phyloP scores from a whole-genome alignment of 2,113 vertebrate genomes.

The Xenotilapia caudafasciata region DNA sequence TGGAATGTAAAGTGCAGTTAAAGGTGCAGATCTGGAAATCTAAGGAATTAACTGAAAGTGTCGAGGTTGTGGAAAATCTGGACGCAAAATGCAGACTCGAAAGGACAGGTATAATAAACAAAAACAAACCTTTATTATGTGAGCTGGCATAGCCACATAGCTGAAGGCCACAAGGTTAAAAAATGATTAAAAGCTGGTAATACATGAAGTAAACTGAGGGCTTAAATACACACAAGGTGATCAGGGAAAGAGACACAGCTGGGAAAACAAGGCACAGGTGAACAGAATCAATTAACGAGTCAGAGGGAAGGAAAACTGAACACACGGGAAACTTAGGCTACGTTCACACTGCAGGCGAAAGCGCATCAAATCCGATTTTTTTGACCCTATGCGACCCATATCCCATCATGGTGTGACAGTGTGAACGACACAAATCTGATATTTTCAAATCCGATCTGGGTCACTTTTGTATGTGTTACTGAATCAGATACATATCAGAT shows the following conservation, averaged over 20 bases:
- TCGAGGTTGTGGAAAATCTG: background rate
- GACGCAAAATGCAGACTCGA: background rate
- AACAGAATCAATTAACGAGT: rapidly evolving
- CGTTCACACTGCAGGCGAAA: rapidly evolving
- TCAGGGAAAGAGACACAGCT: background rate
- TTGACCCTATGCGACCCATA: background rate
- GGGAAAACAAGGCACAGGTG: background rate
- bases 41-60: background rate
- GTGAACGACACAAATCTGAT: rapidly evolving
- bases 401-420: rapidly evolving
- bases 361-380: background rate
- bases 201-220: background rate
- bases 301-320: background rate
- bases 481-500: rapidly evolving
- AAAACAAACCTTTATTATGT: background rate
- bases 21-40: background rate
- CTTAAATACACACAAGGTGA: background rate
- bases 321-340: background rate
- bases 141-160: rapidly evolving
- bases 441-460: background rate
- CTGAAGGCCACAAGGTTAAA: background rate
- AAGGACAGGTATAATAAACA: background rate
- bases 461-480: rapidly evolving
- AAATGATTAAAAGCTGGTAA: background rate
- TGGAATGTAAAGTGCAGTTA: background rate